Percentiles rank a stretch among this genome's conserved stretches.
Conservation (phyloP, 2,113 vertebrate genomes). For the Aegotheles bennettii region DNA sequence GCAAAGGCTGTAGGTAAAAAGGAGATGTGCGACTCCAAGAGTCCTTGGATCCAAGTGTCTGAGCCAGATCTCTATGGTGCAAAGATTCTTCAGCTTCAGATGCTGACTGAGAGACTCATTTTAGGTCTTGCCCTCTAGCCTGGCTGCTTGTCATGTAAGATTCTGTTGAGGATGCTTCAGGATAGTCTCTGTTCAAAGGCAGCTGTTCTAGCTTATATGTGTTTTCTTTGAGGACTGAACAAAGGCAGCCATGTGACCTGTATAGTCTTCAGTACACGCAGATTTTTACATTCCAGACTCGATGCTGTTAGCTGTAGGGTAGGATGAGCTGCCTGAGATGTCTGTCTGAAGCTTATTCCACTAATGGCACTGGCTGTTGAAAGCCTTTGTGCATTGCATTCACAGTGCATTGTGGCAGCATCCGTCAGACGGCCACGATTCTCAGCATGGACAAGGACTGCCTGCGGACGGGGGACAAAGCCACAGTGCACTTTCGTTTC, state of each 20-base stretch:
- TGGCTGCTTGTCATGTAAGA: not conserved
- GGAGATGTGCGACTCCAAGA: not conserved
- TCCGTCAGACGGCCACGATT: slow-evolving; percentile 95
- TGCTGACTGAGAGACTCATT: not conserved
- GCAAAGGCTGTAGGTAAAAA: not conserved
- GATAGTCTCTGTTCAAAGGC: not conserved
- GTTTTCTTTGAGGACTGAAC: not conserved
- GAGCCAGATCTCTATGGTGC: not conserved
- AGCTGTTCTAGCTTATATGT: not conserved
- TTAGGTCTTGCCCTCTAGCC: not conserved
- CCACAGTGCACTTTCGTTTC: slow-evolving; percentile 96
- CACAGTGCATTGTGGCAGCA: slow-evolving; percentile 96
- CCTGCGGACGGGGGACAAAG: slow-evolving; percentile 94
- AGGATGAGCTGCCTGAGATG: not conserved
- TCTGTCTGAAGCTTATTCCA: not conserved
- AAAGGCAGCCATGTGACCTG: fast-evolving
- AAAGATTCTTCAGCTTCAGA: not conserved
- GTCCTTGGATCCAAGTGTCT: not conserved
- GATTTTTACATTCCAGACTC: not conserved
- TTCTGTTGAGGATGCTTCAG: not conserved
- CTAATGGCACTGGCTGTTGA: not conserved
- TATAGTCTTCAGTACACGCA: not conserved
- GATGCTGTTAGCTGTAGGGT: not conserved
- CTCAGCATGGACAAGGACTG: slow-evolving; percentile 98
- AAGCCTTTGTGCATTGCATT: not conserved